Conservation (phyloP, 2,888 invertebrate genomes). For the Eupsilia transversa region DNA sequence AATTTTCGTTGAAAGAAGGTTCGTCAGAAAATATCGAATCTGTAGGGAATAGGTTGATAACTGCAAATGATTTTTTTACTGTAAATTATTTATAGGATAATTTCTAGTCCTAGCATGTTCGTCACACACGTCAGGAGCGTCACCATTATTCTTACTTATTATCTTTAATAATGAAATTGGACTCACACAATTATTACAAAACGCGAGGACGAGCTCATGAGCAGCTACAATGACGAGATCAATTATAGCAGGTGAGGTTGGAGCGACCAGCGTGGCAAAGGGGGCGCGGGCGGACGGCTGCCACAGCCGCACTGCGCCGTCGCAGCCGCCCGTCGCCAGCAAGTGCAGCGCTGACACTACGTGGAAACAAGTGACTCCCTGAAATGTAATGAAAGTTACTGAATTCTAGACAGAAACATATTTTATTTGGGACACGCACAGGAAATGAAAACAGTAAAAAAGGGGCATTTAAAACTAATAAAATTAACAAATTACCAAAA, state of each 20-base stretch:
- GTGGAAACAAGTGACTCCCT: conserved; percentile 91
- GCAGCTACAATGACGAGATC: conserved; percentile 89
- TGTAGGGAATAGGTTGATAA: too few species aligned
- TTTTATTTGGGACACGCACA: too few species aligned
- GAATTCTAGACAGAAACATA: background rate
- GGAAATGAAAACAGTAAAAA: too few species aligned
- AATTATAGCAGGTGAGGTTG: conserved; percentile 80
- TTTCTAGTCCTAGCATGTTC: too few species aligned
- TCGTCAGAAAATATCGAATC: too few species aligned
- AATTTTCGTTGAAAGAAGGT: too few species aligned
- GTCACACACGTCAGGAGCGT: too few species aligned
- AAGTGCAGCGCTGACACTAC: conserved; percentile 85
- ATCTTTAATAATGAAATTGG: background rate
- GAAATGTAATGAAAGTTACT: conserved; percentile 30
- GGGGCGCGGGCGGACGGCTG: conserved; percentile 81
- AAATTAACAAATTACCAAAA: too few species aligned
- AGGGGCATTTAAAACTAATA: too few species aligned
- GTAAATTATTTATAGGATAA: too few species aligned
- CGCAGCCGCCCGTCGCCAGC: conserved; percentile 90
- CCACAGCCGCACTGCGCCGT: conserved; percentile 90
- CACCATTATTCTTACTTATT: background rate
- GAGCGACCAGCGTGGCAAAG: conserved; percentile 73
- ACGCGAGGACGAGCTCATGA: conserved; percentile 87
- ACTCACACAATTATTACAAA: conserved; percentile 89
- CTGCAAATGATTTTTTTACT: too few species aligned